These are phyloP conservation scores for Brenthis hecate DNA, from an alignment of 2,888 invertebrate species.

Conservation along the genomic window DNA sequence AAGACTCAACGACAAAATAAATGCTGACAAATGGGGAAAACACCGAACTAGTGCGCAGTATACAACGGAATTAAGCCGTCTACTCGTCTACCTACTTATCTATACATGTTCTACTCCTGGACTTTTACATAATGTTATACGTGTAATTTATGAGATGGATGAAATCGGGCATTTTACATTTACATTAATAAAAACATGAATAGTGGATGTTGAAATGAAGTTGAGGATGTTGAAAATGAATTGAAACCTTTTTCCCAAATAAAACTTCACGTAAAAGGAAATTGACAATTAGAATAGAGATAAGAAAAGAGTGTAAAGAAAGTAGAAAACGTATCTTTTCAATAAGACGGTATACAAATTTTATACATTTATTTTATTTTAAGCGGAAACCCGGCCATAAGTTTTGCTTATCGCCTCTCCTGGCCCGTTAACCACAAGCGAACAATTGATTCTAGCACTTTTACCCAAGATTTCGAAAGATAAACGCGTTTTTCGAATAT, in stretches of 20 bases:
- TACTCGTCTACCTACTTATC: conserved; percentile 24
- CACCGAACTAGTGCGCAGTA: conserved; percentile 25
- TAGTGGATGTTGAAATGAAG: conserved; percentile 1
- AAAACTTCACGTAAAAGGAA: conserved; percentile 19
- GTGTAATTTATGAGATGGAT: neutral
- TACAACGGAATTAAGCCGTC: conserved; percentile 24
- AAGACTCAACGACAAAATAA: conserved; percentile 30
- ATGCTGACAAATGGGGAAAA: conserved; percentile 27
- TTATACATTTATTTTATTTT: conserved; percentile 49
- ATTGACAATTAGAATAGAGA: conserved; percentile 17
- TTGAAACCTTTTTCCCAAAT: conserved; percentile 4
- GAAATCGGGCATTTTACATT: conserved; percentile 5
- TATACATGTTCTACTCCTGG: conserved; percentile 13
- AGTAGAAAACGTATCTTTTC: conserved; percentile 19
- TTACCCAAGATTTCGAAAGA: conserved; percentile 57
- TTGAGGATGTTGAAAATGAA: too few relatives aligned
- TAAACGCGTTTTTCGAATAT: conserved; percentile 64
- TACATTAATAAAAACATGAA: conserved; percentile 11
- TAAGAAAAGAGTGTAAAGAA: conserved; percentile 15
- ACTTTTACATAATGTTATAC: conserved; percentile 9
- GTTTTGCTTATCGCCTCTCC: conserved; percentile 72
- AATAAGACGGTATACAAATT: conserved; percentile 37
- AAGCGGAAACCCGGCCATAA: conserved; percentile 73
- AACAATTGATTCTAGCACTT: conserved; percentile 73
- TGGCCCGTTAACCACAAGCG: conserved; percentile 70